Evolutionary conservation across 2,797 vertebrate genomes (phyloP).

Genomic region (Anguilla anguilla): DNA sequence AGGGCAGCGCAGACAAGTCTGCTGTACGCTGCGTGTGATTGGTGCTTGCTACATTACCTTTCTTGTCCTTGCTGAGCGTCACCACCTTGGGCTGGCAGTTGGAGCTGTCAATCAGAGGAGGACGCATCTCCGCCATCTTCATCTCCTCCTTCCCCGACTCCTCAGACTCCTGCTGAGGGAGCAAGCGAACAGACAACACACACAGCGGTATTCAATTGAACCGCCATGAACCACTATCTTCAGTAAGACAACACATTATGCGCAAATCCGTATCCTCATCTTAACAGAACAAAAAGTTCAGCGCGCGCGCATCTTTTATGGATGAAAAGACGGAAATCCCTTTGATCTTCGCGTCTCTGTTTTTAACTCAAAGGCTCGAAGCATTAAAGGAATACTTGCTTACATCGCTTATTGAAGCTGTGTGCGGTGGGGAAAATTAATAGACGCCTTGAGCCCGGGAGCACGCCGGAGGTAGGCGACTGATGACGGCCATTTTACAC

Average conservation of each 20-base stretch:
- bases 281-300: neutral
- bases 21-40: neutral
- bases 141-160: conserved; percentile 98
- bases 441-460: neutral
- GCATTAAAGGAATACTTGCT: neutral
- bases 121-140: conserved; percentile 96
- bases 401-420: neutral
- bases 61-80: conserved; percentile 91
- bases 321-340: neutral
- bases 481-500: neutral
- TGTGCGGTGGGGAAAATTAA: neutral
- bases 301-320: neutral
- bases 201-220: neutral
- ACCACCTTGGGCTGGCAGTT: conserved; percentile 98
- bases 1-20: neutral
- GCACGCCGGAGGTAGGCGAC: neutral
- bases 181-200: neutral
- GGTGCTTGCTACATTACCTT: conserved; percentile 73
- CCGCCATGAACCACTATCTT: neutral
- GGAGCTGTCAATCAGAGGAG: conserved; percentile 93
- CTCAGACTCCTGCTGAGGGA: conserved; percentile 83
- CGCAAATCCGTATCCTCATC: neutral
- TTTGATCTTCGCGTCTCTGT: neutral
- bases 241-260: neutral
- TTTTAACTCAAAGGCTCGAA: neutral